Conservation (phyloP, 2,113 vertebrate genomes). For the Gavia stellata region DNA sequence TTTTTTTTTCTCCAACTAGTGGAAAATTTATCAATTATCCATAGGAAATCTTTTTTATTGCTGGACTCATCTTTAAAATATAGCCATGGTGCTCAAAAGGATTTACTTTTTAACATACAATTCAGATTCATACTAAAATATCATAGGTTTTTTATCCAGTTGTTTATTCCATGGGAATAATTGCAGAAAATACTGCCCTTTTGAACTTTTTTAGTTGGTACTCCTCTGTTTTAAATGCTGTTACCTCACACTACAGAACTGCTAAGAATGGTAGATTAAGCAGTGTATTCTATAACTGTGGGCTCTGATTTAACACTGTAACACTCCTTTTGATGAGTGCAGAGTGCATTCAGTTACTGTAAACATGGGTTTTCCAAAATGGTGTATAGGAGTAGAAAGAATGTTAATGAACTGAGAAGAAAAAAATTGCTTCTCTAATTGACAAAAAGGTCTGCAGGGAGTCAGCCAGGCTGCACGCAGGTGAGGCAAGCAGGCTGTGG, state of each 20-base stretch:
- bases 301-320: not conserved
- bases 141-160: not conserved
- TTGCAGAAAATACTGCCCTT: not conserved
- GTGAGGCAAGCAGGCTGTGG: not conserved
- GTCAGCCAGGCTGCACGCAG: not conserved
- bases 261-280: not conserved
- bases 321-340: not conserved
- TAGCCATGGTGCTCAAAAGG: not conserved
- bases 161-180: not conserved
- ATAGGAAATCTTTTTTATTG: not conserved
- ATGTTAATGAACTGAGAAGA: not conserved
- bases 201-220: not conserved
- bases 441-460: not conserved
- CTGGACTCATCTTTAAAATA: not conserved
- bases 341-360: not conserved
- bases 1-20: not conserved
- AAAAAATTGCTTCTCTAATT: not conserved
- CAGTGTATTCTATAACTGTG: not conserved
- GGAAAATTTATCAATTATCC: not conserved
- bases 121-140: not conserved
- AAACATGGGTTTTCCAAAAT: not conserved
- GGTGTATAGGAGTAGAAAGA: not conserved
- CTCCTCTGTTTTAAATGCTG: not conserved
- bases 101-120: not conserved
- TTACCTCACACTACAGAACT: not conserved